These are phyloP conservation scores for Ectemnius continuus DNA, from an alignment of 2,888 invertebrate species.

Conservation along the genomic window DNA sequence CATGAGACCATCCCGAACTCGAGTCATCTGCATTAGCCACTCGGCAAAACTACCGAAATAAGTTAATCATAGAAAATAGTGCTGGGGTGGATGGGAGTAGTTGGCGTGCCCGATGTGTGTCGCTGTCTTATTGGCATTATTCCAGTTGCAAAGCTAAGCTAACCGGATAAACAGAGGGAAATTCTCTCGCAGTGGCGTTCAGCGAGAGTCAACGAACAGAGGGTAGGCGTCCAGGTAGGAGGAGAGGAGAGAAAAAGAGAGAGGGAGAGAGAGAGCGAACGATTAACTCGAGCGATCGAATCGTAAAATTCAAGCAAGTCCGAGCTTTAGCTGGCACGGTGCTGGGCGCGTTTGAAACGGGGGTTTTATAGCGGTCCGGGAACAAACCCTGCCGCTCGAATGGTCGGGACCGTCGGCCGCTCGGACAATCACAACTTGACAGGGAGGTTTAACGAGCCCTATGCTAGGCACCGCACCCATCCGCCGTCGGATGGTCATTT, in stretches of 20 bases:
- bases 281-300: slow-evolving; percentile 72
- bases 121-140: background rate
- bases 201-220: background rate
- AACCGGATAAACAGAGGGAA: background rate
- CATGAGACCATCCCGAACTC: slow-evolving; percentile 47
- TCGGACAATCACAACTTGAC: slow-evolving; percentile 77
- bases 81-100: background rate
- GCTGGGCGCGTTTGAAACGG: slow-evolving; percentile 61
- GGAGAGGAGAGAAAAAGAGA: no score
- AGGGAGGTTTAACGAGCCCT: slow-evolving; percentile 77
- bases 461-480: slow-evolving; percentile 66
- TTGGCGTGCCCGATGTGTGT: background rate
- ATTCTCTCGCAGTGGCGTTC: background rate
- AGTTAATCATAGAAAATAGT: background rate
- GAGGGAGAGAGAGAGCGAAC: slow-evolving; percentile 26
- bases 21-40: slow-evolving; percentile 42
- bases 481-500: slow-evolving; percentile 76
- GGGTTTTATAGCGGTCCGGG: slow-evolving; percentile 73
- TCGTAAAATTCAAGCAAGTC: slow-evolving; percentile 71
- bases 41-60: background rate
- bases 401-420: slow-evolving; percentile 67
- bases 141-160: background rate
- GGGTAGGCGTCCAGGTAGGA: no score
- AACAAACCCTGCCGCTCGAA: slow-evolving; percentile 67
- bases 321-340: slow-evolving; percentile 43